A percentile compares a stretch with the other conserved stretches of the same genome.
phyloP scores from a whole-genome alignment of 2,797 vertebrate genomes.

The Simalia tracyae region DNA sequence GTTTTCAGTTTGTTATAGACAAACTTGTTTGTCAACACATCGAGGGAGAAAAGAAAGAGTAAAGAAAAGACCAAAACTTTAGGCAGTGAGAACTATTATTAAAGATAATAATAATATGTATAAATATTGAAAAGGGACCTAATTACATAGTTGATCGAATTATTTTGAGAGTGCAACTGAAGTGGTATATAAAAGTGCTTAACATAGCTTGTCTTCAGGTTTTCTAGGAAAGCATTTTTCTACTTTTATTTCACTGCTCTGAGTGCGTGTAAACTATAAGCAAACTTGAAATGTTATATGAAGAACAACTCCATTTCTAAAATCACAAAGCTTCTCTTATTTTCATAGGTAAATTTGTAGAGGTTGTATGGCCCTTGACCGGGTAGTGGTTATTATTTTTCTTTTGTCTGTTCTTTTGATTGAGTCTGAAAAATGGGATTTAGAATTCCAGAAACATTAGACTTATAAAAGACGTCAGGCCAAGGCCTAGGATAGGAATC shows the following conservation, averaged over 20 bases:
- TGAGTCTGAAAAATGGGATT: background rate
- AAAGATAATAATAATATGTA: background rate
- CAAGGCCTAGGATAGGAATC: background rate
- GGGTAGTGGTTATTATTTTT: no score
- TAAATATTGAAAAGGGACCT: background rate
- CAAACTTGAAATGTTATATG: background rate
- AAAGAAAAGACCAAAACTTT: background rate
- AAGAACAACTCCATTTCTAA: background rate
- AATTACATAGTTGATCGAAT: background rate
- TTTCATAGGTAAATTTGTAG: background rate
- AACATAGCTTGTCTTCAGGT: background rate
- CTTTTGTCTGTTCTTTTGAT: background rate
- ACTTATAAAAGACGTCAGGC: no score
- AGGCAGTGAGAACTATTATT: background rate
- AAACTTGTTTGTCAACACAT: background rate
- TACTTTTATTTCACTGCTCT: background rate
- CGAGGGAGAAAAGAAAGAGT: background rate
- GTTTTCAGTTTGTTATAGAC: constrained; percentile 19
- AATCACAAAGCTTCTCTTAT: background rate
- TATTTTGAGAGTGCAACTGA: background rate
- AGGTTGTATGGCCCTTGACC: no score
- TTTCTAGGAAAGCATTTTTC: background rate
- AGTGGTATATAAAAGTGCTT: background rate
- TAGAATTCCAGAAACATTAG: background rate
- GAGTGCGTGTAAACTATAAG: background rate